Base-by-base conservation (phyloP, 2,888 invertebrate genomes). In the Lissocephala sabroskyi region DNA sequence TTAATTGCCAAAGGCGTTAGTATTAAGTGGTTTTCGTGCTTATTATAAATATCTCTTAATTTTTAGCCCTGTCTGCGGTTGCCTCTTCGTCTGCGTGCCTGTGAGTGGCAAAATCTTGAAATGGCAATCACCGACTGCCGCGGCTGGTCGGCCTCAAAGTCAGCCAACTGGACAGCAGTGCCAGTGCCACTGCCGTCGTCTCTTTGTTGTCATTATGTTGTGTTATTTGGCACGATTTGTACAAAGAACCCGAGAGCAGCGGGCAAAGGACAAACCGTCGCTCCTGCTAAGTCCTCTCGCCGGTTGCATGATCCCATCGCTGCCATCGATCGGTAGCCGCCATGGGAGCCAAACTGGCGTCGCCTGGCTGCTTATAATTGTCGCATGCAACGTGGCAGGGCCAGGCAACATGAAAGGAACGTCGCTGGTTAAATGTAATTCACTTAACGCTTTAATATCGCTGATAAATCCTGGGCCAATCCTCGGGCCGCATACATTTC, bases 1-100 rank as follows among this genome's bases (percentile, higher is more conserved):
- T 81, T 81, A 81, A 81, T 81, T 81, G 81, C 81, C 80, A 80
- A 79, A 81, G 82, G 81, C 81, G 81, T 81, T 81, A 82, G 82
- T 70, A 75, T 81, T 81, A 81, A 81, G 82, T 82, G 82, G 82
- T 81, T 82, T 82, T 81, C 82, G 82, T 82, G 81, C 81, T 81
- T 81, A 78, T 80, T 81, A 81, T 82, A 81, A 81, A 81, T 80
- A 81, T 82, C 81, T 82, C 81, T 81, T 82, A 81, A 81, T 81
- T 81, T 81, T 79, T 59, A 75, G 56, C 70, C 58, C 55, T 54
- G 29, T 35, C 14, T 46, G 37, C 46, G 16, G 29, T 36, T 45
- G 41, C n/a, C n/a, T n/a, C n/a, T n/a, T n/a, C n/a, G n/a, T 33
- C 39, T 47, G 41, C 57, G 49, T 45, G 57, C 47, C 37, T 49